Conservation (phyloP, 2,888 invertebrate species). For the Drosophila robusta region DNA sequence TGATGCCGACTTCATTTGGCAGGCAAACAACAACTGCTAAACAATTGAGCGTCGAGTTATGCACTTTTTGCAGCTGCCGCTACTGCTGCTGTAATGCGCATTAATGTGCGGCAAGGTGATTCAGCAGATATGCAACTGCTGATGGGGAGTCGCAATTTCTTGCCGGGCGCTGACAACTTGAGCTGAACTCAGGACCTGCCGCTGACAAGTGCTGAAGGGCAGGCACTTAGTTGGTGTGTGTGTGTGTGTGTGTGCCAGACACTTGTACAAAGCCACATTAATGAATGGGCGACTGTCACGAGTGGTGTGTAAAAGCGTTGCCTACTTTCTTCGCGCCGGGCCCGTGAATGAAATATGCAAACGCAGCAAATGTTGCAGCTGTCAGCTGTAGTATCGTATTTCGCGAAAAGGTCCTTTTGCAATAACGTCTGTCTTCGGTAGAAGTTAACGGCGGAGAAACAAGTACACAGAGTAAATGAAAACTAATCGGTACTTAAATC, state of each 20-base stretch:
- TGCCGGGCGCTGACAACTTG: constrained; percentile 37
- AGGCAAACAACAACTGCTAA: constrained; percentile 32
- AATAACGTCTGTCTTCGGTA: no score
- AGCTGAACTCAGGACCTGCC: constrained; percentile 20
- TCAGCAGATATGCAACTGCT: constrained; percentile 46
- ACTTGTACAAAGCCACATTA: constrained; percentile 37
- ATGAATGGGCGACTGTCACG: constrained; percentile 36
- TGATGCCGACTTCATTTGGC: constrained; percentile 57
- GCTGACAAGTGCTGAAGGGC: constrained; percentile 58
- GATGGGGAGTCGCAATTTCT: constrained; percentile 26
- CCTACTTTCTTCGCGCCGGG: constrained; percentile 35
- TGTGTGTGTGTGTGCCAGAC: constrained; percentile 10
- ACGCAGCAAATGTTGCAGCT: constrained; percentile 40
- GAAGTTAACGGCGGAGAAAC: no score
- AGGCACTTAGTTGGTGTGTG: constrained; percentile 42
- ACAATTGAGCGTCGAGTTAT: constrained; percentile 73
- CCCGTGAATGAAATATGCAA: constrained; percentile 50
- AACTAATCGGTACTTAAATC: no score
- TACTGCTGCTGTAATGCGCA: constrained; percentile 14
- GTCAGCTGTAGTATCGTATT: constrained; percentile 28
- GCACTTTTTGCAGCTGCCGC: constrained; percentile 36
- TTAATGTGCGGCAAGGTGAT: constrained; percentile 57
- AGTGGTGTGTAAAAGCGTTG: constrained; percentile 27
- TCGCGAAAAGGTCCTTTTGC: background rate
- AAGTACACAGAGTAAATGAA: no score